These are phyloP conservation scores for Euplagia quadripunctaria DNA, from an alignment of 2,888 invertebrate genomes.

Conservation along the genomic window DNA sequence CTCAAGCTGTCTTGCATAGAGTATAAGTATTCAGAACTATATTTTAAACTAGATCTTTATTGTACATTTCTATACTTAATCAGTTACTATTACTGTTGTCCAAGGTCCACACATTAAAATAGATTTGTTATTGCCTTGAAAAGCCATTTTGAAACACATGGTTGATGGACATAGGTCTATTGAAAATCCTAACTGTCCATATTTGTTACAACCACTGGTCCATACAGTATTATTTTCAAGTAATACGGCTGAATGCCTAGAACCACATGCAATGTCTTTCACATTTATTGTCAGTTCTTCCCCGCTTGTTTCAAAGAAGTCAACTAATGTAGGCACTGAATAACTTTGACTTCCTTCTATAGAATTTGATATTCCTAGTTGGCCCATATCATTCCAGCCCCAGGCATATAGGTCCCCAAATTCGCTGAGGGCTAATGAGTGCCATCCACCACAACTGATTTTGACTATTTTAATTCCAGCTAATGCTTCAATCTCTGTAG, in stretches of 20 bases:
- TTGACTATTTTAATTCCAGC: slow-evolving; percentile 91
- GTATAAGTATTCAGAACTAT: background rate
- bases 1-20: background rate
- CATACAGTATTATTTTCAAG: slow-evolving; percentile 90
- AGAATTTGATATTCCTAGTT: slow-evolving; percentile 89
- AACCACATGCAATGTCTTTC: slow-evolving; percentile 91
- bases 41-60: background rate
- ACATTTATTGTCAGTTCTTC: slow-evolving; percentile 82
- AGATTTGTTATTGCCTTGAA: slow-evolving; percentile 54
- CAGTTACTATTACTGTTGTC: slow-evolving; percentile 67
- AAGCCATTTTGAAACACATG: slow-evolving; percentile 67
- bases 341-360: slow-evolving; percentile 60
- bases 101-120: slow-evolving; percentile 74
- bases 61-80: background rate
- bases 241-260: slow-evolving; percentile 91
- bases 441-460: slow-evolving; percentile 95
- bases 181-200: slow-evolving; percentile 91
- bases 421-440: slow-evolving; percentile 92
- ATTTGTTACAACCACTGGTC: slow-evolving; percentile 94
- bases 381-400: slow-evolving; percentile 97
- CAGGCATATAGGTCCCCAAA: slow-evolving; percentile 95
- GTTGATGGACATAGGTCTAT: slow-evolving; percentile 60
- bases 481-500: slow-evolving; percentile 90
- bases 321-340: slow-evolving; percentile 73
- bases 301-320: slow-evolving; percentile 72